phyloP scores from a whole-genome alignment of 2,113 vertebrate genomes.

The Pseudonaja textilis region DNA sequence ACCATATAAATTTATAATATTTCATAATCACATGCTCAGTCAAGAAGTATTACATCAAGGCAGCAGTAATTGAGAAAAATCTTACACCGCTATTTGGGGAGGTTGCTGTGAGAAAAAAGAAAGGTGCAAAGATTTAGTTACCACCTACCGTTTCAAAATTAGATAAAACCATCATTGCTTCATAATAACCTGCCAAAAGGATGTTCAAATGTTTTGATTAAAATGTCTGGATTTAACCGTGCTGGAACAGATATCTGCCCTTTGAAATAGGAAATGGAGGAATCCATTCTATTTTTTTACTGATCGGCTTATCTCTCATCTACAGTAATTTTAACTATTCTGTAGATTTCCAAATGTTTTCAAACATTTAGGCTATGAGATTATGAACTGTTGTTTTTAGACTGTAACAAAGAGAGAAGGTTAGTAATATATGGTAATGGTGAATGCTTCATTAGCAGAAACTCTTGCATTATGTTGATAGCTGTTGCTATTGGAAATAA shows the following conservation, averaged over 20 bases:
- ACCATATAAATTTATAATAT: not conserved
- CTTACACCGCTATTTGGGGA: not conserved
- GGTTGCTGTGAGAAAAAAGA: not conserved
- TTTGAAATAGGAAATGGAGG: not conserved
- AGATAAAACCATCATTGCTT: not conserved
- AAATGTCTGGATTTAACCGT: not conserved
- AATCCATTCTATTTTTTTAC: not conserved
- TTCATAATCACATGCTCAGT: not conserved
- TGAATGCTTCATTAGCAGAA: slow-evolving; percentile 51
- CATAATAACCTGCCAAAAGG: not conserved
- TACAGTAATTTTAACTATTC: not conserved
- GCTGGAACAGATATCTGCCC: not conserved
- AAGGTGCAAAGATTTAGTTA: not conserved
- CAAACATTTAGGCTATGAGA: not conserved
- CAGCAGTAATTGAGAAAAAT: not conserved
- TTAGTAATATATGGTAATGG: not conserved
- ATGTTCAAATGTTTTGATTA: not conserved
- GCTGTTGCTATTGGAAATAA: slow-evolving; percentile 66
- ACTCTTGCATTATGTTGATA: slow-evolving; percentile 51
- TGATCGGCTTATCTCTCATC: not conserved
- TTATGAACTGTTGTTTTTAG: not conserved
- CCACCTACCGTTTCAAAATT: not conserved
- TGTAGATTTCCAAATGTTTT: too few species aligned
- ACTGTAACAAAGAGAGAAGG: not conserved
- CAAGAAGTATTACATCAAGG: not conserved